Base-by-base conservation (phyloP, 2,888 invertebrate genomes). In the Callyntrura guangdongensis region DNA sequence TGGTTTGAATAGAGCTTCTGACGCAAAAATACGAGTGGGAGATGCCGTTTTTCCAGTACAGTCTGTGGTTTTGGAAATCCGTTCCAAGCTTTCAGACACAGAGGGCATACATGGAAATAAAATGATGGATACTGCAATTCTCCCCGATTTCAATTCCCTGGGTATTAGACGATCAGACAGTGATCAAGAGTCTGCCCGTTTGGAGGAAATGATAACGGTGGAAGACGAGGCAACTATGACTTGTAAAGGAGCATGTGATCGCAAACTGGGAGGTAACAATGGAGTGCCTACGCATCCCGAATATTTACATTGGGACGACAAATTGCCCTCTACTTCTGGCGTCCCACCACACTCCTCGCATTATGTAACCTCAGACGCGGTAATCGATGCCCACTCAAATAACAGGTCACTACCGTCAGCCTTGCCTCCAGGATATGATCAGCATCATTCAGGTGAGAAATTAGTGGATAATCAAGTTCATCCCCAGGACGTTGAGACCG, bases 11-110 rank as follows among this genome's bases (percentile, higher is more conserved):
- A 93, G 93, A 59, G 82, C 90, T 87, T 79, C 92, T 9, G 91
- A 93, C 56, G 87, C 89, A 4, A 92, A 89, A 81, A 72, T 93
- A 2, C 22, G 36, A 11, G 74, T 92, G 47, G 92, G 91, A 5
- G 22, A 72, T 4, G 69, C 89, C 17, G 91, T 91, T 77, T 92
- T 92, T 56, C 92, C 93, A 20, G 90, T 91, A 56, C 91, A 92
- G 56, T 89, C 89, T 1, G 89, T 93, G 4, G 82, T 89, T 22
- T 91, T 93, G 9, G 91, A 92, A 61, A 79, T 89, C 45, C 91
- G 89, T 53, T 92, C 92, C 9, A 93, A 91, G 20, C 17, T 11
- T 47, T 17, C 9, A 4, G 61, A n/a, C 17, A n/a, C 8, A 6
- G 14, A 69, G 36, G 72, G 27, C 36, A 25, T 20, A 53, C 53